phyloP scores from a whole-genome alignment of 2,113 vertebrate species.

The Pollimyrus isidori region DNA sequence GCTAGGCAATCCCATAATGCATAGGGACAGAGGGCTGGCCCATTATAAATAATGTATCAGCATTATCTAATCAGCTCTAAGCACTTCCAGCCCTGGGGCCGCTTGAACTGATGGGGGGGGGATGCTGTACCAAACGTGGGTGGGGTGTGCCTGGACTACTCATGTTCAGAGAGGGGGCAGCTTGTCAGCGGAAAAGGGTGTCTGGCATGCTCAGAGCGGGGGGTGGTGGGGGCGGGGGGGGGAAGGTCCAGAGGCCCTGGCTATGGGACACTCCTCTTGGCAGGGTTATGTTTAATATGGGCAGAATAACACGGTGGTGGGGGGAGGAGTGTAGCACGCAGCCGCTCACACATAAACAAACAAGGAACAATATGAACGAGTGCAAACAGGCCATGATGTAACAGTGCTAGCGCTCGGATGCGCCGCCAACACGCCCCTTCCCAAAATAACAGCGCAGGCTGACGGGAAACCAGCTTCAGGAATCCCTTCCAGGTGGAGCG shows the following conservation, averaged over 20 bases:
- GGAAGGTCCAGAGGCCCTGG: neutral
- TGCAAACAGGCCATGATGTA: neutral
- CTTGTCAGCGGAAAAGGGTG: neutral
- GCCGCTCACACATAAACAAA: neutral
- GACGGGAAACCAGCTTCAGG: neutral
- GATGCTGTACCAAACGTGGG: neutral
- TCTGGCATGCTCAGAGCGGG: neutral
- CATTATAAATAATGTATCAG: constrained; percentile 74
- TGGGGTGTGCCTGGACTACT: neutral
- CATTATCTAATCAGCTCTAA: constrained; percentile 67
- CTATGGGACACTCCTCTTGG: neutral
- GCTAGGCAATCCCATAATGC: constrained; percentile 69
- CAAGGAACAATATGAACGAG: neutral
- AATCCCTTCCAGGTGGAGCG: neutral
- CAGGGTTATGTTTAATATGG: neutral
- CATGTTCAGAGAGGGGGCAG: neutral
- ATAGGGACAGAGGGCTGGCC: constrained; percentile 52
- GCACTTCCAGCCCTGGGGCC: constrained; percentile 40
- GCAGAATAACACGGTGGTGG: neutral
- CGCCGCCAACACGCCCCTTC: neutral
- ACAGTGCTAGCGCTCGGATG: neutral
- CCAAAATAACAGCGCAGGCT: neutral
- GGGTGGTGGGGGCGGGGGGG: too few species aligned
- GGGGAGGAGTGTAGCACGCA: neutral
- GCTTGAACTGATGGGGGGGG: constrained; percentile 40